Evolutionary conservation across 1,140 invertebrate genomes (phyloP), one percentile per base, ranked within the genome.

Genomic region (Zaprionus davidi): DNA sequence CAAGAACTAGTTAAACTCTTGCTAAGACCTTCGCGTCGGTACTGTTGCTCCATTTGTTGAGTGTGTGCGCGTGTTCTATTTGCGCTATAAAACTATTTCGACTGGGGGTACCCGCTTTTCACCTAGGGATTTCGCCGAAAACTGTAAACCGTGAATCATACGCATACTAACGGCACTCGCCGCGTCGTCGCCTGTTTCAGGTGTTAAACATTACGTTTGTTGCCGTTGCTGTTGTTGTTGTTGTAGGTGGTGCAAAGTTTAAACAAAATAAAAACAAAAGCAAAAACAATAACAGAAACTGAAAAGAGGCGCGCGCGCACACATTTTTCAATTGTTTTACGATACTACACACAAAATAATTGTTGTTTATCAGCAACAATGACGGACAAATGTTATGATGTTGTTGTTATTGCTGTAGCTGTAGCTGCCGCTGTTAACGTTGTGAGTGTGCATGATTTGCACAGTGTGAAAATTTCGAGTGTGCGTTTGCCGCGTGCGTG

Each of bases 291-390:
- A 36, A 67, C 34, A 76, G 17, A 3, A 56, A 57, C n/a, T 60
- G 63, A 68, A 65, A 71, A 64, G 67, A 66, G 78, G 72, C 55
- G 75, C 67, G 82, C 70, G 78, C 71, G 82, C 70, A 76, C 75
- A 67, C 63, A 41, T 69, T 74, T 71, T 88, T 80, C 74, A 86
- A 86, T 76, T 80, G 68, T 77, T 79, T 79, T 79, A 79, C 69
- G 44, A 75, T 71, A 79, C 41, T 69, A 66, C 38, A 71, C 36
- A 74, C 60, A 76, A 65, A 71, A 71, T 77, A 66, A 65, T 77
- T 73, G 75, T 70, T 73, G 63, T 72, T 88, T 82, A 78, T 87
- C 77, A 82, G 75, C 58, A 71, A 78, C 68, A 76, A 76, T 76
- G 68, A 76, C 68, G 60, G 46, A 46, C 62, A 71, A 76, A 74